Base-by-base conservation (phyloP, 2,888 invertebrate species). In the Eurois occulta region DNA sequence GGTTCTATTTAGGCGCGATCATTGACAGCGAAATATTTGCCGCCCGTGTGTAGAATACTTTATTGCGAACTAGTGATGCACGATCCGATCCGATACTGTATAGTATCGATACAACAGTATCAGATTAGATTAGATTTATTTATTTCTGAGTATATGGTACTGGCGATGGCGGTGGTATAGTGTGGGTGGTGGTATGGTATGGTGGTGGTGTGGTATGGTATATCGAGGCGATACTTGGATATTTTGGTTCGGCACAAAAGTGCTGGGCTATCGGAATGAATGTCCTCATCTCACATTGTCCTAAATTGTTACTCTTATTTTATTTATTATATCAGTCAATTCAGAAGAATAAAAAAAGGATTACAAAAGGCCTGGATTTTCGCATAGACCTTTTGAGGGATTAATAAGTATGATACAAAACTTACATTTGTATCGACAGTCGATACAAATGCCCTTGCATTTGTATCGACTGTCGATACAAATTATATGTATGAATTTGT, bases 1-100 rank as follows among this genome's bases (percentile, higher is more conserved):
- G 81, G 78, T 84, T 81, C 69, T 85, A 84, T 88, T 87, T 85
- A 84, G 75, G 77, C 52, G 84, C 83, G 83, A 86, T 86, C 85
- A 83, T 84, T 86, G 81, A 86, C 85, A 82, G 77, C 76, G 66
- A 86, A 84, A 87, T 85, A 85, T 89, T 89, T 78, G 79, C 79
- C 41, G 75, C 11, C 74, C 87, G 87, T 88, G 88, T 87, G 81
- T 86, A 77, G 87, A 88, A 88, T 89, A 85, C 88, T 88, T 89
- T 87, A 90, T 80, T 55, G 60, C 18, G 32, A 32, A 60, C 32
- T 32, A 62, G 62, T 62, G 62, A 35, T 35, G 35, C 21, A 1
- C 35, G 35, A 35, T 21, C 1, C 35, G 11, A 35, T 21, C 10
- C 62, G 32, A 62, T 62, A 62, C 35, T 35, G 32, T 32, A 48